These are phyloP conservation scores for Gonatopus flavifemur DNA, from an alignment of 1,140 invertebrate genomes.

Conservation along the genomic window DNA sequence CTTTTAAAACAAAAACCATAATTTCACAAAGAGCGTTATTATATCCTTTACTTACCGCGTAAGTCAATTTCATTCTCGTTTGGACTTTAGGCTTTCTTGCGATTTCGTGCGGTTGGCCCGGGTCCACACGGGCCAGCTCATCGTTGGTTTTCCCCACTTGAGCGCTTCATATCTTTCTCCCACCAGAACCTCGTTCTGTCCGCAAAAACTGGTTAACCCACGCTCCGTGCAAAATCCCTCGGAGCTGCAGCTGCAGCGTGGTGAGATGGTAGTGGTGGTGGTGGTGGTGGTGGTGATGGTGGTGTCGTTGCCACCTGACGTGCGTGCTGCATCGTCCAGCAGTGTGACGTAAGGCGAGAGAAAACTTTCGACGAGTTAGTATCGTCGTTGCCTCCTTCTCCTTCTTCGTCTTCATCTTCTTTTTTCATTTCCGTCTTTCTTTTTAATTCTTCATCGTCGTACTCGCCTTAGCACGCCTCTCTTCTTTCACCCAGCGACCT, in stretches of 20 bases:
- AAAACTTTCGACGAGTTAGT: conserved; percentile 22
- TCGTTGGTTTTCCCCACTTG: neutral
- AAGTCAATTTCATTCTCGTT: conserved; percentile 21
- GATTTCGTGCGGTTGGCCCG: conserved; percentile 17
- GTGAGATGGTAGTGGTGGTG: too few relatives aligned
- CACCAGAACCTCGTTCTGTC: neutral
- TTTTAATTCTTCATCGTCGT: too few relatives aligned
- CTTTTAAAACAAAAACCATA: too few relatives aligned
- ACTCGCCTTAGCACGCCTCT: neutral
- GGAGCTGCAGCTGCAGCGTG: conserved; percentile 19
- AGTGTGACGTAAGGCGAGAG: conserved; percentile 23
- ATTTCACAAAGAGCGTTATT: too few relatives aligned
- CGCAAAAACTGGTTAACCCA: conserved; percentile 33
- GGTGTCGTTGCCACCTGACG: conserved; percentile 28
- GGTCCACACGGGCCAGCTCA: neutral
- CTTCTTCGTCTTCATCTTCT: conserved; percentile 12
- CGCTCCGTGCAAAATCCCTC: conserved; percentile 20
- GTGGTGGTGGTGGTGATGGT: neutral
- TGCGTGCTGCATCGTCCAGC: conserved; percentile 8
- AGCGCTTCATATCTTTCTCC: neutral
- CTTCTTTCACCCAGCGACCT: conserved; percentile 14
- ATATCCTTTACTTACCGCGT: too few relatives aligned
- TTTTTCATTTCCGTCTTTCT: too few relatives aligned
- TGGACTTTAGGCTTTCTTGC: conserved; percentile 12
- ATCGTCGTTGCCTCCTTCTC: conserved; percentile 6